These are phyloP conservation scores for Gyps fulvus DNA, from an alignment of 2,113 vertebrate genomes.

Conservation along the genomic window DNA sequence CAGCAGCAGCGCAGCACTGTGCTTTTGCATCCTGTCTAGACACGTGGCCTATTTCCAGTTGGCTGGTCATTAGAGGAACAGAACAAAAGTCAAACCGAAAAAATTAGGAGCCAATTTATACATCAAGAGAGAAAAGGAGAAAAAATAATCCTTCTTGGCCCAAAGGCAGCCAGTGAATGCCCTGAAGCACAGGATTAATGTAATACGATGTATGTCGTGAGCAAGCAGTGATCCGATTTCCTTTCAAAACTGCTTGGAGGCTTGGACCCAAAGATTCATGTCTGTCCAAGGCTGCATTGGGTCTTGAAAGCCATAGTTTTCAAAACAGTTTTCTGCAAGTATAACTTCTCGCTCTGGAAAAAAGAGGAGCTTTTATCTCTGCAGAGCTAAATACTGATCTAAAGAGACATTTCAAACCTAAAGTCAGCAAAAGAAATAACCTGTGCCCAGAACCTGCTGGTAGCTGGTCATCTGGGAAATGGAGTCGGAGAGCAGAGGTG, in stretches of 20 bases:
- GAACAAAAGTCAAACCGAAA: not conserved
- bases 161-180: not conserved
- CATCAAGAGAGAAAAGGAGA: not conserved
- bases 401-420: not conserved
- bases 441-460: not conserved
- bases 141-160: not conserved
- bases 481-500: not conserved
- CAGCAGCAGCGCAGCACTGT: not conserved
- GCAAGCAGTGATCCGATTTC: not conserved
- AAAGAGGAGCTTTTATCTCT: not conserved
- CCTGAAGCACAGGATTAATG: not conserved
- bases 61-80: not conserved
- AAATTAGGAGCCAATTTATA: not conserved
- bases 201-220: not conserved
- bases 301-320: not conserved
- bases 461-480: not conserved
- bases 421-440: not conserved
- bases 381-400: not conserved
- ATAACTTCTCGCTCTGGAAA: not conserved
- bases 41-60: not conserved
- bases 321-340: not conserved
- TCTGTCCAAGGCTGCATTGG: not conserved
- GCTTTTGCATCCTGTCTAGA: slow-evolving; percentile 17
- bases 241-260: not conserved
- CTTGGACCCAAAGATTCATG: not conserved